Evolutionary conservation across 2,113 vertebrate genomes (phyloP), one percentile per base, ranked within the genome.

Genomic region (Oostethus manadensis): DNA sequence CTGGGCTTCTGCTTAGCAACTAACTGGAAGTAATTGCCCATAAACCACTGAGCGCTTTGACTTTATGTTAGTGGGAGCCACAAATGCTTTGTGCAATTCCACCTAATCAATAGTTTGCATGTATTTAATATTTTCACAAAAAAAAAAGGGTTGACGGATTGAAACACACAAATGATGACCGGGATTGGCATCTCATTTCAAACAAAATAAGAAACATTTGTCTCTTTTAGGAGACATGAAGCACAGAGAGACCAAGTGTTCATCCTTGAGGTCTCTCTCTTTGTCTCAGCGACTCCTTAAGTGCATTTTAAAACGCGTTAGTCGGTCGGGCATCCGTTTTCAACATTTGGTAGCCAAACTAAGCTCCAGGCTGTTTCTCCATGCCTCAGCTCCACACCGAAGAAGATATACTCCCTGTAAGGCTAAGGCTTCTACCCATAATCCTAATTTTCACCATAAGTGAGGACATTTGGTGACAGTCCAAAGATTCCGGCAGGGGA

Each of bases 261-360:
- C 61, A 66, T 64, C 71, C 68, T 79, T 71, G 35, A 70, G 62
- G 29, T 26, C 49, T 9, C 29, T 26, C 49, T 50, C 21, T 23
- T 8, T 16, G 49, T 26, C 47, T 22, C 49, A 23, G 13, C 15
- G 22, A 51, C 49, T 51, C 22, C 3, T 15, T 50, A 23, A 50
- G 21, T 23, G 48, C 15, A 11, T 50, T 50, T 23, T 50, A 14
- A 50, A 50, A 10, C 23, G 14, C 49, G 26, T 51, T 51, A 26
- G 22, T 16, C 17, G 15, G 49, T 51, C 49, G 16, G n/a, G 29
- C 29, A 33, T 33, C 29, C 29, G 8, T 33, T 33, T 33, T 33
- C 29, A 33, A 51, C 21, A 21, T 26, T 8, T 51, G 14, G 22
- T 51, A 14, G 22, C 49, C 49, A 51, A 22, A 22, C 49, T 26